These are phyloP conservation scores for Phocoena phocoena DNA, from an alignment of 2,113 vertebrate genomes.

Conservation along the genomic window DNA sequence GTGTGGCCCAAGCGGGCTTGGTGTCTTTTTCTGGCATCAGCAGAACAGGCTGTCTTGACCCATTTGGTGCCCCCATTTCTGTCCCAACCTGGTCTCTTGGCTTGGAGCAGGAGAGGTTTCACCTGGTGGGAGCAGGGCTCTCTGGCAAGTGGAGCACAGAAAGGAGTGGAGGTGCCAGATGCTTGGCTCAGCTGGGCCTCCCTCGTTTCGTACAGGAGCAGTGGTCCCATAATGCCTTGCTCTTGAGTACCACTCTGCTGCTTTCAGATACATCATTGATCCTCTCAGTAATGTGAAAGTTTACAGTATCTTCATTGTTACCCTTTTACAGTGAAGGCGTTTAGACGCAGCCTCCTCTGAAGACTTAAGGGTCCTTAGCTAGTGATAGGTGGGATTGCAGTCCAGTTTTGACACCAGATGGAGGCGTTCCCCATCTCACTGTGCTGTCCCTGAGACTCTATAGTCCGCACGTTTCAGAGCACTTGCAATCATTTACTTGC, in stretches of 20 bases:
- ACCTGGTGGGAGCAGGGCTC: not conserved
- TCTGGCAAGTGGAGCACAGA: not conserved
- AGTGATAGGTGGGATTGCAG: not conserved
- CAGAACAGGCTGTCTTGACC: not conserved
- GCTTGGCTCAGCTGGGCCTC: rapidly evolving
- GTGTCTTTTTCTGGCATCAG: not conserved
- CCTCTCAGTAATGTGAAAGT: rapidly evolving
- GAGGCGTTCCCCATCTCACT: rapidly evolving
- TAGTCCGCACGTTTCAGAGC: not conserved
- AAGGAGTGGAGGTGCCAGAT: not conserved
- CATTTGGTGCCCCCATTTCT: not conserved
- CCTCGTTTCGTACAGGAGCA: rapidly evolving
- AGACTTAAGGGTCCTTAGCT: not conserved
- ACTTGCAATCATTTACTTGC: not conserved
- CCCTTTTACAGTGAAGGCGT: not conserved
- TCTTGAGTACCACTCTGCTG: not conserved
- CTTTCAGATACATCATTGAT: not conserved
- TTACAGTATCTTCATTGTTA: not conserved
- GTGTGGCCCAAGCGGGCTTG: not conserved
- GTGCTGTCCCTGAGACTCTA: rapidly evolving
- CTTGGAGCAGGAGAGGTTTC: not conserved
- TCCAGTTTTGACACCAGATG: rapidly evolving
- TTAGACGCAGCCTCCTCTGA: not conserved
- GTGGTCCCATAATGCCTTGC: rapidly evolving
- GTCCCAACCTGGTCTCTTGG: not conserved